Conservation (phyloP, 2,797 vertebrate species). For the Malurus leucopterus region DNA sequence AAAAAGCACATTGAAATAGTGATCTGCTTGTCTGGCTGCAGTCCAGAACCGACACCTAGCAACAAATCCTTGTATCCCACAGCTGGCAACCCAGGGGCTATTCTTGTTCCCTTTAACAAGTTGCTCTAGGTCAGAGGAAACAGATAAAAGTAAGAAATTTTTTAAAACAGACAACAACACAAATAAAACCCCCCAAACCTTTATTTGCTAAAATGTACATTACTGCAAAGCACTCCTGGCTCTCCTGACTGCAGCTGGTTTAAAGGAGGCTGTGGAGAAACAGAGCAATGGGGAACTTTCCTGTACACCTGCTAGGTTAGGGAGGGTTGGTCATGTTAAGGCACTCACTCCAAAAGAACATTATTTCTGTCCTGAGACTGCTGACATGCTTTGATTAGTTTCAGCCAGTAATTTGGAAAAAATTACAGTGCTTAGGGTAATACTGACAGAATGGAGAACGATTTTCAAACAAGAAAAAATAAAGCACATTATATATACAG, state of each 20-base stretch:
- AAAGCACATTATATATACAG: slow-evolving; percentile 53
- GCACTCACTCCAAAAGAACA: slow-evolving; percentile 56
- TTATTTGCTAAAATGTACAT: slow-evolving; percentile 6
- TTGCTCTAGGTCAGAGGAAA: neutral
- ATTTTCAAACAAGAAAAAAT: slow-evolving; percentile 18
- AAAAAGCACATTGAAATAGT: slow-evolving; percentile 1
- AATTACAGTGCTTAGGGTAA: slow-evolving; percentile 23
- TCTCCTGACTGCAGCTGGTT: neutral
- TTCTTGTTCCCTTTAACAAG: neutral
- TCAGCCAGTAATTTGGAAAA: neutral
- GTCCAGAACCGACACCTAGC: neutral
- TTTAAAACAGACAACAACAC: neutral
- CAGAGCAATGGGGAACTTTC: neutral
- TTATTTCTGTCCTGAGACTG: slow-evolving; percentile 41
- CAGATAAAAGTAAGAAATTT: neutral
- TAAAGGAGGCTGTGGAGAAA: neutral
- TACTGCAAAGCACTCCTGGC: neutral
- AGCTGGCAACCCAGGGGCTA: neutral
- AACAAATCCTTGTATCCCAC: neutral
- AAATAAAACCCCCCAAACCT: slow-evolving; percentile 9
- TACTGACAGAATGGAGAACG: neutral
- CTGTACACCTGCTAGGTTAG: neutral
- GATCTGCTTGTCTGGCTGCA: neutral
- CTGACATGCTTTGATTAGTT: slow-evolving; percentile 21
- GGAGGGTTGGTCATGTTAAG: slow-evolving; percentile 41